phyloP scores from a whole-genome alignment of 1,140 invertebrate genomes.

The Lordiphosa stackelbergi region DNA sequence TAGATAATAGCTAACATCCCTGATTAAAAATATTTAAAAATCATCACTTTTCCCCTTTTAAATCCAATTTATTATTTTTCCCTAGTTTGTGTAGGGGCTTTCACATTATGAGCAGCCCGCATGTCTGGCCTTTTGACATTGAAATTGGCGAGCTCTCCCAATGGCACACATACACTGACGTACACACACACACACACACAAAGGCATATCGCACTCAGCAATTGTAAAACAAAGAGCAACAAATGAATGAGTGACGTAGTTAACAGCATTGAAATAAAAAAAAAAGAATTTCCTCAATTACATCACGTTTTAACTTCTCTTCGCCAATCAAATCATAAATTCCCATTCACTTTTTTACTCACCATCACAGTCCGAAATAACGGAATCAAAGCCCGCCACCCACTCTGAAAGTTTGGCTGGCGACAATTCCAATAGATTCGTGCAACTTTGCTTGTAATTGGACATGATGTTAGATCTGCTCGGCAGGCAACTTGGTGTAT shows the following conservation, averaged over 20 bases:
- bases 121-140: conserved; percentile 54
- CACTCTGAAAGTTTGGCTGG: conserved; percentile 81
- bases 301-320: conserved; percentile 4
- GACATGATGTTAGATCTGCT: conserved; percentile 1
- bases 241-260: conserved; percentile 14
- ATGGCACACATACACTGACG: conserved; percentile 3
- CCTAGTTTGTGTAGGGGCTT: conserved; percentile 13
- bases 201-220: neutral
- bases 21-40: too few relatives aligned
- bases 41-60: too few relatives aligned
- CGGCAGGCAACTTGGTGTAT: neutral
- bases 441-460: conserved; percentile 69
- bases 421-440: conserved; percentile 68
- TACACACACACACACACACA: conserved; percentile 1
- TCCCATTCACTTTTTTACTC: conserved; percentile 53
- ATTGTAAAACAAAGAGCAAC: conserved; percentile 6
- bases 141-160: conserved; percentile 43
- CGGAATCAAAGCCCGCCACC: conserved; percentile 86
- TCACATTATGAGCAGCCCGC: conserved; percentile 9
- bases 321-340: conserved; percentile 3
- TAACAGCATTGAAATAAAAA: too few relatives aligned
- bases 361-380: conserved; percentile 92
- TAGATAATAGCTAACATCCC: too few relatives aligned
- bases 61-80: too few relatives aligned
- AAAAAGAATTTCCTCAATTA: too few relatives aligned